These are phyloP conservation scores for Battus philenor DNA, from an alignment of 1,140 invertebrate species.

Conservation along the genomic window DNA sequence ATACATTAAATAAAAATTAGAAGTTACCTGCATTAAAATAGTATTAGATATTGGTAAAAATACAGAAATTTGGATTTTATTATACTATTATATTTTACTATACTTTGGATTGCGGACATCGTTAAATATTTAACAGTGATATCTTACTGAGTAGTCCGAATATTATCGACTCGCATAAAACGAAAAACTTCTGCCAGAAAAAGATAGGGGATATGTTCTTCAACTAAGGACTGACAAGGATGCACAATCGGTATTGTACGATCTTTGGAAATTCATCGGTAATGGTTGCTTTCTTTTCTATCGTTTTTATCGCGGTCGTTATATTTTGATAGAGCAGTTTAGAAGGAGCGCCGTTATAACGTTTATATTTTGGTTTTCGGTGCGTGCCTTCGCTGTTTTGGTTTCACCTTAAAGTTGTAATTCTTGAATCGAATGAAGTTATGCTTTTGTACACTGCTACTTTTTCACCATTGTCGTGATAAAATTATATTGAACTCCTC, in stretches of 20 bases:
- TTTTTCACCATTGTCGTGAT: too few relatives aligned
- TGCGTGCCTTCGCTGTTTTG: slow-evolving; percentile 23
- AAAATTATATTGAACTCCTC: too few relatives aligned
- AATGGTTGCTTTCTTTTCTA: slow-evolving; percentile 72
- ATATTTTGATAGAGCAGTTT: slow-evolving; percentile 73
- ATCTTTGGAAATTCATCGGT: slow-evolving; percentile 68
- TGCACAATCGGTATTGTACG: slow-evolving; percentile 45
- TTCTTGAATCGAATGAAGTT: too few relatives aligned
- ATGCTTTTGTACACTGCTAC: too few relatives aligned
- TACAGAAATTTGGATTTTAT: too few relatives aligned
- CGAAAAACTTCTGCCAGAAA: slow-evolving; percentile 42
- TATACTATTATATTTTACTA: too few relatives aligned
- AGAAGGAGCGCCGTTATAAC: slow-evolving; percentile 61
- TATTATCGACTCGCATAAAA: slow-evolving; percentile 70
- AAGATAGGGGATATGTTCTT: slow-evolving; percentile 37
- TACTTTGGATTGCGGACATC: slow-evolving; percentile 54
- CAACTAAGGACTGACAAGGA: slow-evolving; percentile 38
- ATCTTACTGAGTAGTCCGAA: slow-evolving; percentile 52
- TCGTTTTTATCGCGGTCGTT: slow-evolving; percentile 71
- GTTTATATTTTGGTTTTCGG: slow-evolving; percentile 69
- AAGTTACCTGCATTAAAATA: too few relatives aligned
- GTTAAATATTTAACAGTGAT: slow-evolving; percentile 70
- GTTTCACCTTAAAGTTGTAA: too few relatives aligned
- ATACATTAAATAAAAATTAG: too few relatives aligned
- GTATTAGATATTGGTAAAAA: too few relatives aligned